A percentile compares a stretch with the other conserved stretches of the same genome.
phyloP scores from a whole-genome alignment of 2,113 vertebrate genomes.

The Beaufortia kweichowensis region DNA sequence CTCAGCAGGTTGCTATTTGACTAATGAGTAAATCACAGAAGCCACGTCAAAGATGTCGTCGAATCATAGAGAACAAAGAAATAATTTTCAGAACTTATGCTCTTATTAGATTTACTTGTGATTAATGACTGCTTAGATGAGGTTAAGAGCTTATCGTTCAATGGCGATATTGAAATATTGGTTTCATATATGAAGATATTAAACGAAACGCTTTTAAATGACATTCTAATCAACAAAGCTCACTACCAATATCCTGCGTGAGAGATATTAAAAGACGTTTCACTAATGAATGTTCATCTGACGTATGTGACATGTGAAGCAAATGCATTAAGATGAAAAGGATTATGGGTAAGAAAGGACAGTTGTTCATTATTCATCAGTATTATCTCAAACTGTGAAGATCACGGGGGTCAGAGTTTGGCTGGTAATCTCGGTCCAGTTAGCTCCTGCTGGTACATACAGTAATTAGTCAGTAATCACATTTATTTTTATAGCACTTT shows the following conservation, averaged over 20 bases:
- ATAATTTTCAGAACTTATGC: slow-evolving; percentile 35
- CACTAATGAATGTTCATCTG: slow-evolving; percentile 31
- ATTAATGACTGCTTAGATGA: slow-evolving; percentile 23
- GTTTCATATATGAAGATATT: slow-evolving; percentile 38
- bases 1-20: slow-evolving; percentile 46
- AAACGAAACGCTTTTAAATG: slow-evolving; percentile 38
- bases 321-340: slow-evolving; percentile 9
- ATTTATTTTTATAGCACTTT: too few relatives aligned
- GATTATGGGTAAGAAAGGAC: not conserved
- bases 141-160: slow-evolving; percentile 30
- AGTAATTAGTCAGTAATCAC: too few relatives aligned
- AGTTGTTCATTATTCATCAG: not conserved
- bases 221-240: slow-evolving; percentile 39
- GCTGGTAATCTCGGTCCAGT: too few relatives aligned
- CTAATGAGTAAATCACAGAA: slow-evolving; percentile 44
- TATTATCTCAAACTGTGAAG: too few relatives aligned
- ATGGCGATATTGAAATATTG: slow-evolving; percentile 28
- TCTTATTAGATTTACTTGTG: slow-evolving; percentile 44
- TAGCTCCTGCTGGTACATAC: too few relatives aligned
- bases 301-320: not conserved
- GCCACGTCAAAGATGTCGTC: not conserved
- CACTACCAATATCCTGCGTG: slow-evolving; percentile 34
- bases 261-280: slow-evolving; percentile 6
- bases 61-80: not conserved
- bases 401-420: too few relatives aligned